A percentile compares a stretch with the other conserved stretches of the same genome.
Evolutionary conservation across 1,140 invertebrate species (phyloP).

Genomic region (Halesus radiatus): DNA sequence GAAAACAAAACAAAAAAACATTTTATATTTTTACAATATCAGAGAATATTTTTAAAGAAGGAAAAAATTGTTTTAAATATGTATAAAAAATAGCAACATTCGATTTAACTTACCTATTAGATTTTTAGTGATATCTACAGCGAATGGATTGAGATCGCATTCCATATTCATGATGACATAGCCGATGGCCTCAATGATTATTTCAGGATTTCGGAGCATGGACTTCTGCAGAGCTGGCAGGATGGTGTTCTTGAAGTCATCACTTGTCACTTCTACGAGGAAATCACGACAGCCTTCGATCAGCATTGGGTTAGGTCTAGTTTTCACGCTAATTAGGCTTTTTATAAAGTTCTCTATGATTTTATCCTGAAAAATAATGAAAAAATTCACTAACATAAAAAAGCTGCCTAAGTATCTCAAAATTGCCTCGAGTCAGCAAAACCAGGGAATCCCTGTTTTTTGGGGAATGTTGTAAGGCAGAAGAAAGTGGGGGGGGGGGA

Average conservation of each 20-base stretch:
- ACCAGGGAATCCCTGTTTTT: no score
- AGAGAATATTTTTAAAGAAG: no score
- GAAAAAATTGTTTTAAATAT: no score
- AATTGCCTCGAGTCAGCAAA: no score
- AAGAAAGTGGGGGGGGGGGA: no score
- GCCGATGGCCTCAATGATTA: constrained; percentile 86
- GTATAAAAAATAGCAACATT: no score
- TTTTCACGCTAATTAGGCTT: constrained; percentile 85
- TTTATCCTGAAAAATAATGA: constrained; percentile 66
- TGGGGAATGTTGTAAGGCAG: no score
- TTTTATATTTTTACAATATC: no score
- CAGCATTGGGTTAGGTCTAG: constrained; percentile 78
- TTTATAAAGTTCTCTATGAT: constrained; percentile 86
- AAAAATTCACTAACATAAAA: constrained; percentile 13
- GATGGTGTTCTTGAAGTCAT: constrained; percentile 83
- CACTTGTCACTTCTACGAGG: constrained; percentile 75
- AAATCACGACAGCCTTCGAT: constrained; percentile 77
- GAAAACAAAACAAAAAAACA: background rate
- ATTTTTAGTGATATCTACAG: constrained; percentile 85
- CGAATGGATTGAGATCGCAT: constrained; percentile 86
- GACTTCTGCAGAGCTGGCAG: constrained; percentile 91
- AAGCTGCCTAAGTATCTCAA: no score
- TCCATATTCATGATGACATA: constrained; percentile 79
- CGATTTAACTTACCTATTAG: constrained; percentile 74
- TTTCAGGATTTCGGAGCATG: constrained; percentile 94